phyloP scores from a whole-genome alignment of 2,888 invertebrate species.

The Sphecodes monilicornis region DNA sequence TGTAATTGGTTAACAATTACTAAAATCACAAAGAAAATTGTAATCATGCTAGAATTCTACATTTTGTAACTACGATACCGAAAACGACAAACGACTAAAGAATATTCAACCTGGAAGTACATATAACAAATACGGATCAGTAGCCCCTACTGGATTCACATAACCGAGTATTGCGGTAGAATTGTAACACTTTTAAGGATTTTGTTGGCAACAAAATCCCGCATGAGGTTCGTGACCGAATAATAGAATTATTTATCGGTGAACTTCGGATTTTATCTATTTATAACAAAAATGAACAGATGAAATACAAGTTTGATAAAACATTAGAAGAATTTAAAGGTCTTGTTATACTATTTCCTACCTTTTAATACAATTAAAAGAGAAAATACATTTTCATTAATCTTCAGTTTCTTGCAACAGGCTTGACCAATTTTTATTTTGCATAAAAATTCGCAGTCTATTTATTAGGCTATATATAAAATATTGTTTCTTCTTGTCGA shows the following conservation, averaged over 20 bases:
- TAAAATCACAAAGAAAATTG: conserved; percentile 7
- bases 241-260: neutral
- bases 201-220: neutral
- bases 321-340: neutral
- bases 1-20: conserved; percentile 3
- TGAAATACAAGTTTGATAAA: neutral
- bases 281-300: neutral
- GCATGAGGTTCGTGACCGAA: neutral
- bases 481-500: neutral
- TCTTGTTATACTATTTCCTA: neutral
- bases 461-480: neutral
- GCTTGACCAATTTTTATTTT: neutral
- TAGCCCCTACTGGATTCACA: neutral
- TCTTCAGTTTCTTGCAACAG: neutral
- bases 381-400: neutral
- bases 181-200: neutral
- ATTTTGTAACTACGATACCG: neutral
- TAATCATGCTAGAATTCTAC: neutral
- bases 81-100: neutral
- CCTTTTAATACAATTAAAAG: neutral
- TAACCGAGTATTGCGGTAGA: neutral
- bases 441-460: neutral
- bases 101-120: neutral
- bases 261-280: neutral
- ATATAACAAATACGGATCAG: neutral